Conservation (phyloP, 2,113 vertebrate genomes). For the Amphilophus citrinellus region DNA sequence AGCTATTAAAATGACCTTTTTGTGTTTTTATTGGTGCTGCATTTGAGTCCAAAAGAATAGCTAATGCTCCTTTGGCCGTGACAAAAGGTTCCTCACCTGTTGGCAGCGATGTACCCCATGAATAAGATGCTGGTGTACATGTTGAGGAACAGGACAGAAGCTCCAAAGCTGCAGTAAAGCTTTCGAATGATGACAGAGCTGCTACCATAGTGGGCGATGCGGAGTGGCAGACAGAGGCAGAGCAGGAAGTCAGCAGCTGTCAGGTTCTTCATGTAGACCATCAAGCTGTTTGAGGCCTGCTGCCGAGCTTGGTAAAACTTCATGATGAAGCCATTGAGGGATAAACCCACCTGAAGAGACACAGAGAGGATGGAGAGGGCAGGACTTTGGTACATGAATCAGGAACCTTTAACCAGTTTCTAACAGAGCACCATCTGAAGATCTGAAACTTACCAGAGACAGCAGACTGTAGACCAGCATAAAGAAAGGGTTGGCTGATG, state of each 20-base stretch:
- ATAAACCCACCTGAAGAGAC: background rate
- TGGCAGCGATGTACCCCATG: background rate
- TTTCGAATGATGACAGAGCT: background rate
- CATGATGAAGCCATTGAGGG: background rate
- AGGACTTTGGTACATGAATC: fast-evolving
- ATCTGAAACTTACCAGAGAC: background rate
- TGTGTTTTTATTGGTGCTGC: too few relatives aligned
- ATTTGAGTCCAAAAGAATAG: too few relatives aligned
- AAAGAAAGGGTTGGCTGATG: background rate
- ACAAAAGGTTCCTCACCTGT: background rate
- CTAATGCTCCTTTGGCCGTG: too few relatives aligned
- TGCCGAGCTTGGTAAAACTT: background rate
- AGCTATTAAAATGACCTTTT: too few relatives aligned
- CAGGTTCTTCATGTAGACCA: background rate
- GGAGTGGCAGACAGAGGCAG: background rate
- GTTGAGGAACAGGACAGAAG: background rate
- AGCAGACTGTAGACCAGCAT: background rate
- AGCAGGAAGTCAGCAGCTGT: constrained; percentile 7
- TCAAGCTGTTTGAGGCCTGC: background rate
- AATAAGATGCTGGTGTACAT: background rate
- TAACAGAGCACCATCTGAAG: background rate
- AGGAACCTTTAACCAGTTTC: fast-evolving
- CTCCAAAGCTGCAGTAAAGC: constrained; percentile 8
- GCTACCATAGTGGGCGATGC: background rate
- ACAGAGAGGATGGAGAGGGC: too few relatives aligned